phyloP scores from a whole-genome alignment of 2,888 invertebrate species.

The Phengaris arion region DNA sequence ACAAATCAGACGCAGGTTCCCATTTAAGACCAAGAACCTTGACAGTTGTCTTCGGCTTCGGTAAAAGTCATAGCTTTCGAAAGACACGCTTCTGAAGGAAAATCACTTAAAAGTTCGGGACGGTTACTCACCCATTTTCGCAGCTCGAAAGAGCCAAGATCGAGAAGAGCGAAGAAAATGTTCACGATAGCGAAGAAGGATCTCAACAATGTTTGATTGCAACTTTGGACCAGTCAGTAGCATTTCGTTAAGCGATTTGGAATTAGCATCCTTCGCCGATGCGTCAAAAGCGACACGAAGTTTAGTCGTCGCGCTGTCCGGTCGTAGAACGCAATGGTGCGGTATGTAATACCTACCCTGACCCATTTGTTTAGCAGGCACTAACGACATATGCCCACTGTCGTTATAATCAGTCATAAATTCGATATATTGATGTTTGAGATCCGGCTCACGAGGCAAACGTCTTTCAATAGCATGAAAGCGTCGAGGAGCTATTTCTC shows the following conservation, averaged over 20 bases:
- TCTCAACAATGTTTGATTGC: slow-evolving; percentile 33
- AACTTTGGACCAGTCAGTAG: slow-evolving; percentile 25
- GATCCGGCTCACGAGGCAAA: too few relatives aligned
- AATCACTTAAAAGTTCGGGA: too few relatives aligned
- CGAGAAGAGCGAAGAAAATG: slow-evolving; percentile 16
- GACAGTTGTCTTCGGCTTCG: too few relatives aligned
- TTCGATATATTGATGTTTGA: slow-evolving; percentile 32
- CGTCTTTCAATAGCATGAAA: too few relatives aligned
- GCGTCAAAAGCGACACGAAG: slow-evolving; percentile 36
- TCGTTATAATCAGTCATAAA: slow-evolving; percentile 34
- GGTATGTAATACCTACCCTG: slow-evolving; percentile 32
- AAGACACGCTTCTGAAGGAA: too few relatives aligned
- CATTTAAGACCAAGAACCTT: too few relatives aligned
- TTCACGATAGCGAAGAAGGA: slow-evolving; percentile 35
- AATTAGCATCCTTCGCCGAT: slow-evolving; percentile 28
- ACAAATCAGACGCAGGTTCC: too few relatives aligned
- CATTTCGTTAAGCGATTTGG: slow-evolving; percentile 31
- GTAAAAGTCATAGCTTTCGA: too few relatives aligned
- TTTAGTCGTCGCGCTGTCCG: slow-evolving; percentile 32
- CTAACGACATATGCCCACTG: slow-evolving; percentile 32
- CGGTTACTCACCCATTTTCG: too few relatives aligned
- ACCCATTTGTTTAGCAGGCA: slow-evolving; percentile 13
- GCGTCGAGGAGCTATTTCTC: too few relatives aligned
- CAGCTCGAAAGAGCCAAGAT: too few relatives aligned
- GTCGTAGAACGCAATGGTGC: slow-evolving; percentile 32